A percentile compares a stretch with the other conserved stretches of the same genome.
Conservation (phyloP, 1,140 invertebrate species). For the Scaptomyza pallida region DNA sequence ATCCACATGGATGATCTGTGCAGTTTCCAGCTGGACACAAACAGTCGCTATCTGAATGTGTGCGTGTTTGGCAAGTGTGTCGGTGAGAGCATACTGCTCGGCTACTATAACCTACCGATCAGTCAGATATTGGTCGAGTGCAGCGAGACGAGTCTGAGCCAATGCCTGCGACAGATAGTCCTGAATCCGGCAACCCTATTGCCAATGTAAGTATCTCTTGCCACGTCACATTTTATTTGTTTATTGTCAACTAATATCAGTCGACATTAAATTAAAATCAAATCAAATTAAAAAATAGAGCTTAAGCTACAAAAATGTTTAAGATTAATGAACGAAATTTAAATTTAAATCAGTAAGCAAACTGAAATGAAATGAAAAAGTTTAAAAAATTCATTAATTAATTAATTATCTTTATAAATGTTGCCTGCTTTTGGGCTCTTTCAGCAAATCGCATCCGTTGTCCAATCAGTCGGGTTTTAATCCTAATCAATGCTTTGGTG, state of each 20-base stretch:
- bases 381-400: no score
- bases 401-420: no score
- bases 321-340: no score
- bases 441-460: slow-evolving; percentile 85
- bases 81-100: slow-evolving; percentile 88
- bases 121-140: slow-evolving; percentile 91
- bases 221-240: no score
- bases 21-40: slow-evolving; percentile 88
- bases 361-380: no score
- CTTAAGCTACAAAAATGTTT: no score
- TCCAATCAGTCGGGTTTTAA: slow-evolving; percentile 93
- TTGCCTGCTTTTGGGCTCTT: no score
- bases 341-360: no score
- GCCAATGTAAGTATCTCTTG: slow-evolving; percentile 85
- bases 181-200: slow-evolving; percentile 87
- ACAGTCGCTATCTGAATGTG: slow-evolving; percentile 91
- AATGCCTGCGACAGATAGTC: slow-evolving; percentile 90
- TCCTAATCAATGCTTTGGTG: slow-evolving; percentile 94
- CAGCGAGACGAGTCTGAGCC: slow-evolving; percentile 90
- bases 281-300: no score
- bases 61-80: slow-evolving; percentile 89
- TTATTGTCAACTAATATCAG: no score
- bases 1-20: slow-evolving; percentile 88
- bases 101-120: slow-evolving; percentile 92
- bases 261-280: no score